Percentiles rank a stretch among this genome's conserved stretches.
phyloP scores from a whole-genome alignment of 2,797 vertebrate genomes.

The Toxotes lorentzi region DNA sequence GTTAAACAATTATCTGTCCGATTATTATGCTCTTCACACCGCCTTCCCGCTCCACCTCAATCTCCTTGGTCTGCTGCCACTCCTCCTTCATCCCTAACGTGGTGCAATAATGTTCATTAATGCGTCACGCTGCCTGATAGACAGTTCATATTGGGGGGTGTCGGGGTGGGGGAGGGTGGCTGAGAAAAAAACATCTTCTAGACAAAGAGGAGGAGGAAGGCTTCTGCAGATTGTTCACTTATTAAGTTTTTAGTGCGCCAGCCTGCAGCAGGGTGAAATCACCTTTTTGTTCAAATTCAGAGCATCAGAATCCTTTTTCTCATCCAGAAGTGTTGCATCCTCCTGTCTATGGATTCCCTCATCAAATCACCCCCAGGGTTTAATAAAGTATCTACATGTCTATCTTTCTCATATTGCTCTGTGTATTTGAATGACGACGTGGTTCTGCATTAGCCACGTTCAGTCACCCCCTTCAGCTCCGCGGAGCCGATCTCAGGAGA shows the following conservation, averaged over 20 bases:
- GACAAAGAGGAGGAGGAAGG: constrained; percentile 23
- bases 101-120: constrained; percentile 72
- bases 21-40: constrained; percentile 76
- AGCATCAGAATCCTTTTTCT: not conserved
- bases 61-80: constrained; percentile 63
- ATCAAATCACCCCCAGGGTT: constrained; percentile 8
- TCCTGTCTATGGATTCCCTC: not conserved
- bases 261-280: constrained; percentile 2
- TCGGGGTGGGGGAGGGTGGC: not conserved
- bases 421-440: constrained; percentile 15
- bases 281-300: constrained; percentile 8
- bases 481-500: constrained; percentile 2
- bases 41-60: constrained; percentile 58
- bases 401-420: constrained; percentile 17
- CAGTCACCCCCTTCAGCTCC: constrained; percentile 12
- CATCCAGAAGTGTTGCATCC: not conserved
- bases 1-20: constrained; percentile 74
- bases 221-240: constrained; percentile 10
- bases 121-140: constrained; percentile 62
- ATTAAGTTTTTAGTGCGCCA: constrained; percentile 10
- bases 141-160: constrained; percentile 40
- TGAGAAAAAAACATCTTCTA: constrained; percentile 9
- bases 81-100: constrained; percentile 74
- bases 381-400: constrained; percentile 23
- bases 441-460: constrained; percentile 4